Percentiles rank a stretch among this genome's conserved stretches.
Conservation (phyloP, 2,113 vertebrate species). For the Pseudolaguvia tuberculata region DNA sequence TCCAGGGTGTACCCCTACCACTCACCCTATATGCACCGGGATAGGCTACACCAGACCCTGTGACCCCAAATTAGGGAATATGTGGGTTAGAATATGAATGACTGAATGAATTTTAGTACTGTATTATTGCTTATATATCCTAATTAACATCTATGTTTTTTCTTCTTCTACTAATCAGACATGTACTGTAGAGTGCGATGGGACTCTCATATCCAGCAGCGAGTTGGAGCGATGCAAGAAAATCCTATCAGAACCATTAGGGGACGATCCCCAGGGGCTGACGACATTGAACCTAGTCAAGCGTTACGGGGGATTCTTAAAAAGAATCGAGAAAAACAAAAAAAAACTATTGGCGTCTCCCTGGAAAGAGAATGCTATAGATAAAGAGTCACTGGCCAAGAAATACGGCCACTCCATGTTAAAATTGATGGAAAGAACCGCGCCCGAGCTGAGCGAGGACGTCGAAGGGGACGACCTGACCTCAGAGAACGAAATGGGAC, state of each 20-base stretch:
- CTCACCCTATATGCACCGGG: too few species aligned
- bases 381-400: constrained; percentile 61
- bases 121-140: background rate
- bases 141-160: background rate
- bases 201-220: constrained; percentile 46
- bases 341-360: constrained; percentile 68
- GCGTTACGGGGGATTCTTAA: constrained; percentile 76
- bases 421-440: constrained; percentile 59
- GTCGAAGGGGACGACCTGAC: constrained; percentile 41
- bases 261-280: constrained; percentile 44
- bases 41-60: too few species aligned
- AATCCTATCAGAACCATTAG: constrained; percentile 43
- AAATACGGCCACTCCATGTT: constrained; percentile 64
- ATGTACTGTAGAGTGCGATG: constrained; percentile 80
- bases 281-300: constrained; percentile 60
- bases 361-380: constrained; percentile 64
- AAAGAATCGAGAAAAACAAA: constrained; percentile 76
- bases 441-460: constrained; percentile 47
- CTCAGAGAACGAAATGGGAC: constrained; percentile 48
- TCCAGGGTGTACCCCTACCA: too few species aligned
- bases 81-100: too few species aligned
- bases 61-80: too few species aligned
- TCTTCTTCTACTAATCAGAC: constrained; percentile 61
- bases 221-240: constrained; percentile 74
- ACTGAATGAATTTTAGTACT: too few species aligned